phyloP scores from a whole-genome alignment of 2,797 vertebrate genomes.

The Xyrichtys novacula region DNA sequence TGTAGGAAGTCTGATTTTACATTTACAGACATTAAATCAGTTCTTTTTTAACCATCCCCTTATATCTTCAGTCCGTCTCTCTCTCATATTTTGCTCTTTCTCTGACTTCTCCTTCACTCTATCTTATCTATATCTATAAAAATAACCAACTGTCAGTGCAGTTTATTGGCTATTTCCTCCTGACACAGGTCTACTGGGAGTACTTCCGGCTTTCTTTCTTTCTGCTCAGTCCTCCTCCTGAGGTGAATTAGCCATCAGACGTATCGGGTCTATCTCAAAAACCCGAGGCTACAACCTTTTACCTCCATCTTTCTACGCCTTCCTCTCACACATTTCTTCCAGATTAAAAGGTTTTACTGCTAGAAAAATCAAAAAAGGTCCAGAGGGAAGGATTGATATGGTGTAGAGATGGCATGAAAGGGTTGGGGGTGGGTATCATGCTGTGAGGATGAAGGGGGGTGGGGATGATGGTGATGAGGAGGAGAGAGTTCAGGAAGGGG shows the following conservation, averaged over 20 bases:
- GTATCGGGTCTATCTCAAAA: constrained; percentile 42
- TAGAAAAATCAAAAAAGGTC: constrained; percentile 41
- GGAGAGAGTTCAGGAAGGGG: constrained; percentile 15
- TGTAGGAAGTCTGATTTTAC: too few relatives aligned
- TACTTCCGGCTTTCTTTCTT: constrained; percentile 15
- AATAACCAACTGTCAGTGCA: constrained; percentile 35
- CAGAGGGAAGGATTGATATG: constrained; percentile 52
- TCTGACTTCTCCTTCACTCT: constrained; percentile 7
- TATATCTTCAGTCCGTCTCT: not conserved
- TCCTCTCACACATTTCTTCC: constrained; percentile 39
- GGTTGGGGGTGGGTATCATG: constrained; percentile 25
- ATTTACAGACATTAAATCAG: too few relatives aligned
- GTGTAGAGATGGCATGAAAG: constrained; percentile 49
- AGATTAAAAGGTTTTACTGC: constrained; percentile 64
- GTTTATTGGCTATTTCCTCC: constrained; percentile 51
- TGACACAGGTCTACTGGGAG: constrained; percentile 26
- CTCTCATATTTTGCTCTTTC: not conserved
- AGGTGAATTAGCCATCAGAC: constrained; percentile 45
- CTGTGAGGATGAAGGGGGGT: constrained; percentile 47
- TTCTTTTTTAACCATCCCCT: constrained; percentile 1
- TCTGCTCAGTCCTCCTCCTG: constrained; percentile 7
- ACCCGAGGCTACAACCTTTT: constrained; percentile 61
- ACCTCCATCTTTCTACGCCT: constrained; percentile 38
- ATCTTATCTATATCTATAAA: constrained; percentile 13
- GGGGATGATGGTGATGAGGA: constrained; percentile 42